Evolutionary conservation across 2,797 vertebrate species (phyloP), one percentile per base, ranked within the genome.

Genomic region (Erethizon dorsatum): DNA sequence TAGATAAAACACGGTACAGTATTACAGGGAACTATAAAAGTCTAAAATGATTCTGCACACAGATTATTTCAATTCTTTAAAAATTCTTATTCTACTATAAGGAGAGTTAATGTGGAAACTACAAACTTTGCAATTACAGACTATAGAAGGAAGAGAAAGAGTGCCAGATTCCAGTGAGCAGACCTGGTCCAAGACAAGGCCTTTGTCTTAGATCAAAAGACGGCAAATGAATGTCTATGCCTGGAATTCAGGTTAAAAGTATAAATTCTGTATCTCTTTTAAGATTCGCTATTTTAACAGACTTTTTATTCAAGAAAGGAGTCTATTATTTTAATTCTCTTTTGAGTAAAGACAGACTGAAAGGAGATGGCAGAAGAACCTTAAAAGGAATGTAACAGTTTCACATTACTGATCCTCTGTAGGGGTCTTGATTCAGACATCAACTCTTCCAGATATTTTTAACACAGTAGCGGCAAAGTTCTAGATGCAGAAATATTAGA

Each of bases 181-280:
- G 47, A 63, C 20, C 57, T 54, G 9, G 6, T 47, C n/a, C n/a
- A 79, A 88, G 33, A 17, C 11, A 41, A 69, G 26, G n/a, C 52
- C 28, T 28, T 59, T n/a, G 7, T 50, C 18, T 88, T 59, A 15
- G 13, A 88, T 13, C 33, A 57, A 59, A 91, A 88, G 52, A 77
- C 78, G 52, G 41, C 2, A 65, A 83, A 57, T 61, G 56, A 82
- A 56, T 2, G 0, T 28, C 52, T 52, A 56, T 24, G 28, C 10
- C 47, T 65, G 75, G 57, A 91, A 91, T 91, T 73, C 37, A 91
- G 82, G 71, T 86, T 59, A 80, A 63, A 90, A 88, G 24, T 41
- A 75, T 57, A 75, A 80, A 65, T 75, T 56, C 8, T 18, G 12
- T 82, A 56, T 83, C 26, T 83, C 41, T 75, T n/a, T 37, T 79